Percentiles rank a stretch among this genome's conserved stretches.
These are phyloP conservation scores for Protomyctophum bolini DNA, from an alignment of 2,113 vertebrate species.

Conservation along the genomic window DNA sequence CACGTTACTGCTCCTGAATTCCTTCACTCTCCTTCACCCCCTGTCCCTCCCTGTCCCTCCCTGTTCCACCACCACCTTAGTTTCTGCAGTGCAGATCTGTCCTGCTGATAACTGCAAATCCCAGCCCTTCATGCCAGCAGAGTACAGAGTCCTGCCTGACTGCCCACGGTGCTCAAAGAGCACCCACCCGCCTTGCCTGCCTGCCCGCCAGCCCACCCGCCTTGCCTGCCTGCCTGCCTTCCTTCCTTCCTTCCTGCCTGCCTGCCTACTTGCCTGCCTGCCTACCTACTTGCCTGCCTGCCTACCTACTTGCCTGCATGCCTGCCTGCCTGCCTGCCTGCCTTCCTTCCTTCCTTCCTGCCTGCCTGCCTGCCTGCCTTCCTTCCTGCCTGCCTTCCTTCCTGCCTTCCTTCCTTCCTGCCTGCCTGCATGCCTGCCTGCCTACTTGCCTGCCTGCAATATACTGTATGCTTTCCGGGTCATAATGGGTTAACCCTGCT, in stretches of 20 bases:
- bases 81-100: conserved; percentile 81
- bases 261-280: too few relatives aligned
- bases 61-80: conserved; percentile 19
- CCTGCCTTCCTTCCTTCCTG: too few relatives aligned
- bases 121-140: conserved; percentile 54
- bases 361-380: too few relatives aligned
- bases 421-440: background rate
- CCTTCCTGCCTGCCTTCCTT: too few relatives aligned
- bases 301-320: background rate
- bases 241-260: too few relatives aligned
- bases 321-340: background rate
- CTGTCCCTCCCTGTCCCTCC: conserved; percentile 28
- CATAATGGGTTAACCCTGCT: too few relatives aligned
- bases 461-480: too few relatives aligned
- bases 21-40: conserved; percentile 7
- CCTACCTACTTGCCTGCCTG: too few relatives aligned
- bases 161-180: background rate
- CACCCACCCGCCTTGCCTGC: conserved; percentile 1
- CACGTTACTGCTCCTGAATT: background rate
- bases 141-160: background rate
- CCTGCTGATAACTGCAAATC: conserved; percentile 74
- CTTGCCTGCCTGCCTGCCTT: too few relatives aligned
- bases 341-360: too few relatives aligned
- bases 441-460: too few relatives aligned
- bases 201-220: too few relatives aligned